A percentile compares a stretch with the other conserved stretches of the same genome.
These are phyloP conservation scores for Rhabdomys pumilio DNA, from an alignment of 2,797 vertebrate species.

Conservation along the genomic window DNA sequence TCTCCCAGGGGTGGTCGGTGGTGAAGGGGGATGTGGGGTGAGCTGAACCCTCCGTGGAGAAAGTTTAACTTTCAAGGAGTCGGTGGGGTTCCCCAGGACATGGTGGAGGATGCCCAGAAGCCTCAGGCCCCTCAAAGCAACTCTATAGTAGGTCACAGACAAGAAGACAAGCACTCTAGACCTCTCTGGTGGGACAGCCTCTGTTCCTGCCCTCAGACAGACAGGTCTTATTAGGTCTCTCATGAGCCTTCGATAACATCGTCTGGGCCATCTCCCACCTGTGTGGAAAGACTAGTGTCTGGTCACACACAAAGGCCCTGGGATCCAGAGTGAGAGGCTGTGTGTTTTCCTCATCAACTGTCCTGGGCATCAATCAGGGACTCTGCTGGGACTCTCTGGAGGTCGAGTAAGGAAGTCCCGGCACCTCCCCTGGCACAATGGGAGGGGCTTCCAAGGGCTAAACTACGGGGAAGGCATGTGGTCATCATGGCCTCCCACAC, in stretches of 20 bases:
- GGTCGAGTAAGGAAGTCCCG: background rate
- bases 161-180: slow-evolving; percentile 5
- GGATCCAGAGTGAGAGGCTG: background rate
- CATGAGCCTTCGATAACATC: background rate
- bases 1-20: background rate
- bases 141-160: slow-evolving; percentile 68
- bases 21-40: too few species aligned
- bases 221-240: slow-evolving; percentile 25
- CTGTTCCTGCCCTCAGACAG: background rate
- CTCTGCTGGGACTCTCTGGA: background rate
- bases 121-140: background rate
- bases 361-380: background rate
- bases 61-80: background rate
- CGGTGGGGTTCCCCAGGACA: background rate
- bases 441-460: too few species aligned
- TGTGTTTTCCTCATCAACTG: background rate
- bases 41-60: background rate
- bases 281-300: too few species aligned
- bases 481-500: too few species aligned
- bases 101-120: background rate
- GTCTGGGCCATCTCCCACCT: background rate
- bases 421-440: background rate
- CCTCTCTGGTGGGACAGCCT: background rate
- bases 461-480: background rate
- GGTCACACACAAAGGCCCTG: background rate